A percentile compares a stretch with the other conserved stretches of the same genome.
phyloP scores from a whole-genome alignment of 2,888 invertebrate genomes.

The Drosophila mimetica region DNA sequence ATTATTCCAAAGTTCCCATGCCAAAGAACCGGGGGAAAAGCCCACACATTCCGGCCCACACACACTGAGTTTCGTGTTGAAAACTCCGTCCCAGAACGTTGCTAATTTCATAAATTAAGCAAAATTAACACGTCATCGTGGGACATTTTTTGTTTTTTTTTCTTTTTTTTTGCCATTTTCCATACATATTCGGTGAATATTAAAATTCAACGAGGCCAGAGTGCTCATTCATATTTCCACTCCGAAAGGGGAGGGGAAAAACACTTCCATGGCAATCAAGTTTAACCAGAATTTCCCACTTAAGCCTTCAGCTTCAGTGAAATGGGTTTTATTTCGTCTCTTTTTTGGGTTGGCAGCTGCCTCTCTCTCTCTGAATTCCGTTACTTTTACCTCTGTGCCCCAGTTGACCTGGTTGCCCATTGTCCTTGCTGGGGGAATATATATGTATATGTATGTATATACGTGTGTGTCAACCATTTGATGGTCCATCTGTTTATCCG shows the following conservation, averaged over 20 bases:
- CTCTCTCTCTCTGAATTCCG: background rate
- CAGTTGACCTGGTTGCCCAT: constrained; percentile 20
- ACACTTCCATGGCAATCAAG: constrained; percentile 11
- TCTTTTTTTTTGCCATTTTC: background rate
- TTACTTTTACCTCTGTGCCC: background rate
- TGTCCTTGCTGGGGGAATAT: constrained; percentile 16
- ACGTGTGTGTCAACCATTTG: constrained; percentile 10
- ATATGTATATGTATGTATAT: too few species aligned
- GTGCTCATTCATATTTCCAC: background rate
- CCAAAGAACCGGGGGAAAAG: background rate
- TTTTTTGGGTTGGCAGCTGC: constrained; percentile 2
- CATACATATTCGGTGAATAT: background rate
- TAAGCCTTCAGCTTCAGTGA: constrained; percentile 1
- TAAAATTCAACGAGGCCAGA: constrained; percentile 3
- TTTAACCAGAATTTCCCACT: constrained; percentile 1
- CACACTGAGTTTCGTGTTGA: background rate
- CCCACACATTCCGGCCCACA: background rate
- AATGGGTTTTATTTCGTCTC: background rate
- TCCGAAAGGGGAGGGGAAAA: background rate
- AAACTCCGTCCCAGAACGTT: background rate
- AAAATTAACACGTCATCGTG: constrained; percentile 31
- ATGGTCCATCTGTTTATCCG: constrained; percentile 26
- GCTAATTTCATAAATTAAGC: constrained; percentile 32
- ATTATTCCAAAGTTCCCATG: constrained; percentile 12
- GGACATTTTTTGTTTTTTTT: constrained; percentile 1